Base-by-base conservation (phyloP, 2,888 invertebrate species). In the Sphaerophoria taeniata region DNA sequence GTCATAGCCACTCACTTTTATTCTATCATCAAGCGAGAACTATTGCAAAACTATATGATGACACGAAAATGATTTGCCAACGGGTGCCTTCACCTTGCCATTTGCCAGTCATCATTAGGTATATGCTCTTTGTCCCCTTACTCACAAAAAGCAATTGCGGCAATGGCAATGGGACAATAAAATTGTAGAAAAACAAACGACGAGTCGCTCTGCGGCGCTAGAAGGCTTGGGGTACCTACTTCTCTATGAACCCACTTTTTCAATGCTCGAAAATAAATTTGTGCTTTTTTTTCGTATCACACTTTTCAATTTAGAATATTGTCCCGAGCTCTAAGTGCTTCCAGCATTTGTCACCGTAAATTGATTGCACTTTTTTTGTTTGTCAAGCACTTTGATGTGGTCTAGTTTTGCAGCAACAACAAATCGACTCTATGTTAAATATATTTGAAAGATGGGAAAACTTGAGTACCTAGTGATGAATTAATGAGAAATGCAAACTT, bases 241-340 rank as follows among this genome's bases (percentile, higher is more conserved):
- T 56, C 14, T 70, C 45, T 7, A 31, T 55, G 53, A 56, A 43
- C 45, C 56, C 72, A n/a, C n/a, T 53, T 67, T 53, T 67, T 67
- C 67, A 67, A n/a, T n/a, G n/a, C n/a, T n/a, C n/a, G 67, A 65
- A 67, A 67, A 67, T 53, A 53, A 67, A 53, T 56, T 55, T 49
- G 56, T 69, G n/a, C n/a, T n/a, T n/a, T 77, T 69, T 77, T 69
- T 69, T 72, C 60, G 67, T 58, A 70, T 78, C 74, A 78, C 78
- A 74, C 78, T 78, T 83, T 83, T 83, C 78, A 83, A 83, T 83
- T 83, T 83, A 74, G 45, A 83, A 74, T 58, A 73, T 53, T 74
- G 74, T 78, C 78, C 73, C 74, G 65, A 74, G 74, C 58, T 73
- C 78, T 65, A 70, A 83, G 34, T 53, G 70, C 70, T 74, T 58